Evolutionary conservation across 2,113 vertebrate species (phyloP).

Genomic region (Thoracochromis brauschi): DNA sequence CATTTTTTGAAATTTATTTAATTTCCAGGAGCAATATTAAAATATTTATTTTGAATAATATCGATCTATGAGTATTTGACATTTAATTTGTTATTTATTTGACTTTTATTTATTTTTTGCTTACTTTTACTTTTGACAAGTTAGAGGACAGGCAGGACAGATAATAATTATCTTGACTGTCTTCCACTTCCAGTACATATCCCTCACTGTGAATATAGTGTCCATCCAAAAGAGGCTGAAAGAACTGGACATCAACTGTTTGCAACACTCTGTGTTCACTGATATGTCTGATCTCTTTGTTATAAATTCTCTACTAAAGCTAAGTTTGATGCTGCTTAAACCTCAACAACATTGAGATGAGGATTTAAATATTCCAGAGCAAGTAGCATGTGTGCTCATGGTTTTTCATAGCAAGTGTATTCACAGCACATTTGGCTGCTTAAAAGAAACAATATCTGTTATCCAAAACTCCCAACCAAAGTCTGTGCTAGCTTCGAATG

Average conservation of each 20-base stretch:
- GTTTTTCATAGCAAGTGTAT: background rate
- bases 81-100: conserved; percentile 28
- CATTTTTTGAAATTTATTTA: conserved; percentile 18
- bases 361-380: background rate
- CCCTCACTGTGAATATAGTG: conserved; percentile 24
- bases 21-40: background rate
- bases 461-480: background rate
- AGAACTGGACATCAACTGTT: background rate
- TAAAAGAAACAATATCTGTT: background rate
- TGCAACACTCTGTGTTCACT: background rate
- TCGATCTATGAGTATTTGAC: conserved; percentile 32
- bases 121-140: background rate
- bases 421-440: background rate
- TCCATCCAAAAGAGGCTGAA: background rate
- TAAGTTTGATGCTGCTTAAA: background rate
- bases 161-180: background rate
- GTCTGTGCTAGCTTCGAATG: background rate
- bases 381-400: background rate
- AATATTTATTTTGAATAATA: conserved; percentile 52
- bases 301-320: background rate
- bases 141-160: background rate
- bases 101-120: conserved; percentile 5
- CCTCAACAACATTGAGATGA: background rate
- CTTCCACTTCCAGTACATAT: background rate
- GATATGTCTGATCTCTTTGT: background rate